phyloP scores from a whole-genome alignment of 1,140 invertebrate species.

The Paracyclopina nana region DNA sequence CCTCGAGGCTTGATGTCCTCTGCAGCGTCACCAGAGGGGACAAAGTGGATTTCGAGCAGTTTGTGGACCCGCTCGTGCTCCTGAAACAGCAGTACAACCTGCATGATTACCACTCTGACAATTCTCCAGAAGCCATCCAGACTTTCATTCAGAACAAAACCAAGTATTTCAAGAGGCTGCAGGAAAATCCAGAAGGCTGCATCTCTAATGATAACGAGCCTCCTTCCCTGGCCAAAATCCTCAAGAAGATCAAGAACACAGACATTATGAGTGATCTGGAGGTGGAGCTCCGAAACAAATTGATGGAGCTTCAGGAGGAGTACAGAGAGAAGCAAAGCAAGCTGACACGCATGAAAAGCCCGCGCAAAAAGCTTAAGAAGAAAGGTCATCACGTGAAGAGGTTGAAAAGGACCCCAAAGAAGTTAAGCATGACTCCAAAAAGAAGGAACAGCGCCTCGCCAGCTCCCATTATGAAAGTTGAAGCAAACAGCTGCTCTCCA shows the following conservation, averaged over 20 bases:
- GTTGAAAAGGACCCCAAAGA: conserved; percentile 3
- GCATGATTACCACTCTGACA: background rate
- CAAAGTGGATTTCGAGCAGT: no score
- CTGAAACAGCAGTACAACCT: conserved; percentile 1
- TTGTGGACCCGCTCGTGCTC: background rate
- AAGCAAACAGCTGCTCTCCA: no score
- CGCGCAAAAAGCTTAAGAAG: conserved; percentile 4
- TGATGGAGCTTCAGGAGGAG: conserved; percentile 10
- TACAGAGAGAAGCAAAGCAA: conserved; percentile 13
- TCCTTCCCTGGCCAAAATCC: conserved; percentile 6
- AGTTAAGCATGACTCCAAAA: conserved; percentile 14
- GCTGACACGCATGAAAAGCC: conserved; percentile 2
- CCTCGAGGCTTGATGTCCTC: no score
- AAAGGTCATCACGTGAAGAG: background rate
- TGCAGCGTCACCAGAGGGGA: no score
- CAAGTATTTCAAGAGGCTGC: no score
- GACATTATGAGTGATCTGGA: conserved; percentile 16
- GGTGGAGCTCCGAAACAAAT: conserved; percentile 1
- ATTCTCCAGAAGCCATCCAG: background rate
- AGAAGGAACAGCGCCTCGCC: background rate
- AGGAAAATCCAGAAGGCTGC: no score
- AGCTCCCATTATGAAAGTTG: background rate
- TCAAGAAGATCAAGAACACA: conserved; percentile 16
- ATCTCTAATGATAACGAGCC: conserved; percentile 12
- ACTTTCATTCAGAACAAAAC: background rate